A percentile compares a stretch with the other conserved stretches of the same genome.
phyloP scores from a whole-genome alignment of 2,113 vertebrate genomes.

The Toxotes jaculatrix region DNA sequence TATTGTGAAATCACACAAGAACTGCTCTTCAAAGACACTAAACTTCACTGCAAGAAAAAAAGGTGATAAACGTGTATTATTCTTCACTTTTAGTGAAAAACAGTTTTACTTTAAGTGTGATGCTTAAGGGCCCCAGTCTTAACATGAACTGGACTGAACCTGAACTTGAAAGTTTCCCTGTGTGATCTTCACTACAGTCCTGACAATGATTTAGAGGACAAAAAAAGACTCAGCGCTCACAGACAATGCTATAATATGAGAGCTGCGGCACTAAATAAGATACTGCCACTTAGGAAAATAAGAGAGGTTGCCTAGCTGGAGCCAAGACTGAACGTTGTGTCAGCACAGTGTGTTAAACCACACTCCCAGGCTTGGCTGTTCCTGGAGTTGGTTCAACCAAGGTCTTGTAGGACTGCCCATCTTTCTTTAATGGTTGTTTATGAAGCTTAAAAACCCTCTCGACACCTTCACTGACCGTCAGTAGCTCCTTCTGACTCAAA shows the following conservation, averaged over 20 bases:
- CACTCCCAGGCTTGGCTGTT: conserved; percentile 86
- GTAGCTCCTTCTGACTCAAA: background rate
- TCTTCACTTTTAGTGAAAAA: background rate
- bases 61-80: background rate
- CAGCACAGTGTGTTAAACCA: conserved; percentile 86
- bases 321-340: conserved; percentile 87
- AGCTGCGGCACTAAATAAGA: conserved; percentile 69
- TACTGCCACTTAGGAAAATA: conserved; percentile 78
- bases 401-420: conserved; percentile 43
- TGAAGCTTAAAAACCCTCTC: conserved; percentile 33
- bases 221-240: conserved; percentile 23
- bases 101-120: background rate
- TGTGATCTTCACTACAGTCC: conserved; percentile 22
- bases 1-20: background rate
- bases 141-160: background rate
- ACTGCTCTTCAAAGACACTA: background rate
- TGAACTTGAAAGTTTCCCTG: background rate
- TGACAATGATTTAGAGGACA: conserved; percentile 49
- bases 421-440: conserved; percentile 56
- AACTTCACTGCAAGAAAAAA: background rate
- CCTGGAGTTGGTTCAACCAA: conserved; percentile 70
- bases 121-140: background rate
- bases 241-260: conserved; percentile 53
- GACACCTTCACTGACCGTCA: conserved; percentile 40
- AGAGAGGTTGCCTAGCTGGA: conserved; percentile 78